Base-by-base conservation (phyloP, 1,140 invertebrate genomes). In the Drosophila athabasca region DNA sequence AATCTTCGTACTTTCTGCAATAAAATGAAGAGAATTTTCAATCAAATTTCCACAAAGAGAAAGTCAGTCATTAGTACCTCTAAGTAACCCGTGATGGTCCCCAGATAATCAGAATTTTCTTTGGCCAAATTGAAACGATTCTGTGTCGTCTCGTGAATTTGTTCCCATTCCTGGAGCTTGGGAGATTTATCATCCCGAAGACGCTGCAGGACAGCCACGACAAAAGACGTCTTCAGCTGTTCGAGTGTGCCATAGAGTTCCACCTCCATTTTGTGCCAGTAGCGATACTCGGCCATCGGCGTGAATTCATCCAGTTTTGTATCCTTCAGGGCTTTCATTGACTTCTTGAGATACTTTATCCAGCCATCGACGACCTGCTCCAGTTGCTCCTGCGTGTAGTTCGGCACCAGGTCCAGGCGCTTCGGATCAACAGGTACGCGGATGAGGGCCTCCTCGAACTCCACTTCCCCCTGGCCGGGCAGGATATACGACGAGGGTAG, bases 51-150 rank as follows among this genome's bases (percentile, higher is more conserved):
- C 29, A 8, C 1, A 11, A 5, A 1, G n/a, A 41, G 22, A 43
- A 0, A 29, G 26, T 1, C 0, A 29, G 29, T 1, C 1, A n/a
- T 7, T 8, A 8, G 7, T 13, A 87, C 95, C 85, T 95, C 96
- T 72, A 98, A 95, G 90, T 97, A 95, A 65, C 96, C 93, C 64
- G 95, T 93, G 9, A 98, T 92, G 0, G 97, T 97, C 0, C 94
- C 94, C 8, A 98, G 90, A 92, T 98, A 98, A 66, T 96, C 95
- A 1, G 96, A 94, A 90, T 97, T 98, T 78, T 98, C 96, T 77
- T 95, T 95, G 1, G 97, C 96, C 79, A 96, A 93, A n/a, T 94
- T 93, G 66, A 96, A 96, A 74, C 94, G 93, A 49, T 95, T 94
- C 59, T 94, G 93, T 0, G 97, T 91, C 50, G 95, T 94, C 0